Base-by-base conservation (phyloP, 2,113 vertebrate species). In the Lophius piscatorius region DNA sequence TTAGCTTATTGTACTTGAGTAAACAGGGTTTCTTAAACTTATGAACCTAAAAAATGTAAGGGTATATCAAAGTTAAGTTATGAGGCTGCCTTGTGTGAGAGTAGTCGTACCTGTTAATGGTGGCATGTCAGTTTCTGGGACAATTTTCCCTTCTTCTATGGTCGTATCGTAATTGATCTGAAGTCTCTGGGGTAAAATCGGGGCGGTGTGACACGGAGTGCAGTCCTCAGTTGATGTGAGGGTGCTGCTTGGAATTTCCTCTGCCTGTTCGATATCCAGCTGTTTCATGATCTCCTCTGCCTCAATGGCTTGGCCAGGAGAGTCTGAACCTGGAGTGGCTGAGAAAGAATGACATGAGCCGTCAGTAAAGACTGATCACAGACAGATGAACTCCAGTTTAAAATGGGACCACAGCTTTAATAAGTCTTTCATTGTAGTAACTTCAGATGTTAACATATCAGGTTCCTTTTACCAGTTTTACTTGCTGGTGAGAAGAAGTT, bases 401-500 rank as follows among this genome's bases (percentile, higher is more conserved):
- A n/a, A n/a, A n/a, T n/a, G n/a, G n/a, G 22, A 47, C 12, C 9
- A 28, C 0, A 36, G 22, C 0, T 12, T 22, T 13, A 16, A 11
- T 3, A 21, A 2, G 41, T 20, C 2, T 9, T n/a, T n/a, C n/a
- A n/a, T n/a, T n/a, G n/a, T n/a, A n/a, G n/a, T n/a, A n/a, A n/a
- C n/a, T n/a, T n/a, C n/a, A n/a, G n/a, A n/a, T n/a, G n/a, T n/a
- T n/a, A n/a, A 44, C 21, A 39, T 14, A 34, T 23, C 3, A 8
- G 3, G 3, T 31, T 40, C 87, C 74, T 44, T 64, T 90, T 89
- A 98, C 96, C 96, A 88, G 95, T 98, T 93, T 98, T 98, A 88
- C 94, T 98, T 93, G 96, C 95, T 92, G 96, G 95, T 92, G 97
- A 98, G 91, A 98, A 99, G 85, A 98, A 99, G 91, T 97, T 98